Evolutionary conservation across 2,797 vertebrate species (phyloP), one percentile per base, ranked within the genome.

Genomic region (Premnoplex brunnescens): DNA sequence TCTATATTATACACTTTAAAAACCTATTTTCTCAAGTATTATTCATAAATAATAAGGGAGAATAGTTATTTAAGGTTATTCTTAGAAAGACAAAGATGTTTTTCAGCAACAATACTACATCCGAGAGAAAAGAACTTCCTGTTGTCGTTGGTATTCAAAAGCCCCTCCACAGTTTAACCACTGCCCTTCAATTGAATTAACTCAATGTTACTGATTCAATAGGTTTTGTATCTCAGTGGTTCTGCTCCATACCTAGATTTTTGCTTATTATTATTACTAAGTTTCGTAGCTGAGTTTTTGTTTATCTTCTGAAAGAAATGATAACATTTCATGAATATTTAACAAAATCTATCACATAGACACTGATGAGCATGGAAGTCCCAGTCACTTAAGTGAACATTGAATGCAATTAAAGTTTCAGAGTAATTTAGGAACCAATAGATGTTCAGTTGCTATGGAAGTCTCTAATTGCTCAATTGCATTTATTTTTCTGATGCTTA

Each of bases 1-100:
- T 66, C 20, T 49, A 12, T 20, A 41, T 7, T 64, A 51, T 9
- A 39, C 4, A 27, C 12, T 58, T 62, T 11, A 71, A 58, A 76
- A 75, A 13, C 0, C 10, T 56, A 9, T 72, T 88, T 89, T 88
- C 22, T 84, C 17, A 68, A 49, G 41, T 72, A 79, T 69, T 91
- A 32, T 81, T 91, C 43, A 24, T 36, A 80, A 71, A 3, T 39
- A 66, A 18, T 17, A 94, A 73, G 32, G 4, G 14, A 85, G 27
- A 90, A 73, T 43, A 64, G 15, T 27, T 68, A 46, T 72, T 93
- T 77, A 36, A 51, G 20, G 59, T 69, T 91, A 86, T 78, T 94
- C 39, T 72, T 66, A 55, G 43, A 83, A 89, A 77, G 9, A 74
- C 37, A 91, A 93, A 88, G 28, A 60, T 59, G 48, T 78, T 92